Conservation (phyloP, 2,113 vertebrate species). For the Ceyx cyanopectus region DNA sequence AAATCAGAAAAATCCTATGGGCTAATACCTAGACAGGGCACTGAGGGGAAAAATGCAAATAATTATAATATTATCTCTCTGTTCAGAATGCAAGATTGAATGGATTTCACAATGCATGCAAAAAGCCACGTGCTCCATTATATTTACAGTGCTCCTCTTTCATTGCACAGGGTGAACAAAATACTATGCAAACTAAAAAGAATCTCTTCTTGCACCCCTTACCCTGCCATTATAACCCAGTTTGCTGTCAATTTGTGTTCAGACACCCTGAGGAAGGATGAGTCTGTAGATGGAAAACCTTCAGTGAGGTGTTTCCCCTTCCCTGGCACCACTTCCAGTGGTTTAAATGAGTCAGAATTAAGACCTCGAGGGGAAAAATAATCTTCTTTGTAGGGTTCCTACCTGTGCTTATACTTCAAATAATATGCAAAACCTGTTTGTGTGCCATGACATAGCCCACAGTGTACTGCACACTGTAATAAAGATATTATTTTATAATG, state of each 20-base stretch:
- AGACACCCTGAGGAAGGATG: background rate
- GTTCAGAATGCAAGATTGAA: background rate
- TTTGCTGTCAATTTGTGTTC: background rate
- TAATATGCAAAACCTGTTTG: background rate
- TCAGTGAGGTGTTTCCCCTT: background rate
- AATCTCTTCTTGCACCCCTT: background rate
- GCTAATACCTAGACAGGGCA: background rate
- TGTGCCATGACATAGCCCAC: rapidly evolving
- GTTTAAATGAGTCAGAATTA: background rate
- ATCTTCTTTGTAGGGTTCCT: background rate
- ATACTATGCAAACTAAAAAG: background rate
- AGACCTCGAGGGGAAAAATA: background rate
- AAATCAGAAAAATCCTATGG: background rate
- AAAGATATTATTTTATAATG: background rate
- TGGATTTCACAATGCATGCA: background rate
- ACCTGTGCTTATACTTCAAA: background rate
- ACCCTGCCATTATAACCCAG: background rate
- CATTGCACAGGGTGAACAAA: background rate
- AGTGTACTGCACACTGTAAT: background rate
- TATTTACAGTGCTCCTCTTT: background rate
- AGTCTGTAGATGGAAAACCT: background rate
- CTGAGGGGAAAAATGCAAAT: background rate
- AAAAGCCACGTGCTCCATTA: background rate
- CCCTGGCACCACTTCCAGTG: background rate
- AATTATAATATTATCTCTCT: background rate